Evolutionary conservation across 2,888 invertebrate genomes (phyloP).

Genomic region (Latrodectus elegans): DNA sequence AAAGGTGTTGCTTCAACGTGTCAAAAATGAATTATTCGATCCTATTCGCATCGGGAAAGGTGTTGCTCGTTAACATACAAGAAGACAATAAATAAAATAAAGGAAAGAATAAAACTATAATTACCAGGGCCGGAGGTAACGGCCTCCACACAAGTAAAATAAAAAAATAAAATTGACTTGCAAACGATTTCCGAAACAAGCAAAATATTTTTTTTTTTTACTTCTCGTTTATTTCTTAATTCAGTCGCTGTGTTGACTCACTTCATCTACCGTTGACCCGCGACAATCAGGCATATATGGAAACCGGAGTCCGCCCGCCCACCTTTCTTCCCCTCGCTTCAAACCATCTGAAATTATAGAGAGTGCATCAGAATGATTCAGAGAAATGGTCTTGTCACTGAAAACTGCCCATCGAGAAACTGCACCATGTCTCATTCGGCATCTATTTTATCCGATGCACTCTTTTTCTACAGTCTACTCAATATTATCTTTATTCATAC

Average conservation of each 20-base stretch:
- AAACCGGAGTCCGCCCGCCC: not conserved
- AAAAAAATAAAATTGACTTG: not conserved
- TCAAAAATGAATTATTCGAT: constrained; percentile 1
- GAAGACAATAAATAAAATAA: not conserved
- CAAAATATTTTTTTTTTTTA: not conserved
- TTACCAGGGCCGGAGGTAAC: constrained; percentile 1
- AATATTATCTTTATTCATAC: no score
- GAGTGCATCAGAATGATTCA: no score
- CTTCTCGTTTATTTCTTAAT: not conserved
- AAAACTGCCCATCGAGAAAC: no score
- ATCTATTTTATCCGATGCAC: no score
- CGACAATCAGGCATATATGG: constrained; percentile 1
- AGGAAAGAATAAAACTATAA: not conserved
- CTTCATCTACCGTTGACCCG: not conserved
- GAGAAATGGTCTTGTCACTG: no score
- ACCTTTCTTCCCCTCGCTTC: not conserved
- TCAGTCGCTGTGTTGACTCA: not conserved
- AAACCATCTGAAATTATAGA: no score
- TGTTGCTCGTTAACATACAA: not conserved
- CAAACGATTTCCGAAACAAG: constrained; percentile 3
- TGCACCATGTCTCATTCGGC: no score
- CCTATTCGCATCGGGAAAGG: not conserved
- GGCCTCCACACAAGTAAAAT: not conserved
- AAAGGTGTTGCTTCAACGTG: not conserved
- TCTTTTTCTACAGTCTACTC: no score